These are phyloP conservation scores for Pollimyrus isidori DNA, from an alignment of 2,113 vertebrate genomes.

Conservation along the genomic window DNA sequence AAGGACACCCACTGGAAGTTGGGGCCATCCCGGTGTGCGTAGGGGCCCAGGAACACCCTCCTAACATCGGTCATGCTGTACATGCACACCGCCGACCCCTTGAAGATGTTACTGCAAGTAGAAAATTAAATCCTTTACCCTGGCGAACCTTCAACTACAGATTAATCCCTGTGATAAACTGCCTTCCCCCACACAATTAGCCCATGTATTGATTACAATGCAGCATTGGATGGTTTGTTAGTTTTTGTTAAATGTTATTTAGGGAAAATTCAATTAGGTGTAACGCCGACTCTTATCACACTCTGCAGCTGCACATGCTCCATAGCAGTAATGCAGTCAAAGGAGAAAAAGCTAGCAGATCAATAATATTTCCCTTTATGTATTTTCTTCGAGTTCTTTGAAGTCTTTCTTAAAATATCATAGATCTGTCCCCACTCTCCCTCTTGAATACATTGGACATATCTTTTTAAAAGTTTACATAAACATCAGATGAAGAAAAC, in stretches of 20 bases:
- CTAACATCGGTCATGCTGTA: slow-evolving; percentile 94
- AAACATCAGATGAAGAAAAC: background rate
- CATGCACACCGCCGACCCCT: slow-evolving; percentile 92
- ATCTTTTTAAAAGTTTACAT: background rate
- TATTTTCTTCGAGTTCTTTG: background rate
- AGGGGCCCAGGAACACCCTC: slow-evolving; percentile 90
- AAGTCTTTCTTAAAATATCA: background rate
- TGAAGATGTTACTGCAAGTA: slow-evolving; percentile 85
- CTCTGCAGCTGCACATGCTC: background rate
- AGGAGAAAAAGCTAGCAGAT: background rate
- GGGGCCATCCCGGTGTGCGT: slow-evolving; percentile 89
- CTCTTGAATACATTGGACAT: background rate
- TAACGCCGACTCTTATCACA: background rate
- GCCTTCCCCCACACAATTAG: slow-evolving; percentile 4
- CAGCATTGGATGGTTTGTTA: slow-evolving; percentile 15
- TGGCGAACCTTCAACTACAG: background rate
- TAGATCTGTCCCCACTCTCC: background rate
- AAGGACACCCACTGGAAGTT: slow-evolving; percentile 96
- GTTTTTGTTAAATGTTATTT: slow-evolving; percentile 11
- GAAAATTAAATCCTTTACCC: slow-evolving; percentile 16
- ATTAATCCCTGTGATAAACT: slow-evolving; percentile 21
- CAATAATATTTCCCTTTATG: background rate
- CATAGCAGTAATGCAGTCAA: background rate
- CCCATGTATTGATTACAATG: slow-evolving; percentile 3
- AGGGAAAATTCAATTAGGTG: slow-evolving; percentile 11